Percentiles rank a stretch among this genome's conserved stretches.
Evolutionary conservation across 2,888 invertebrate species (phyloP).

Genomic region (Scaptomyza flava): DNA sequence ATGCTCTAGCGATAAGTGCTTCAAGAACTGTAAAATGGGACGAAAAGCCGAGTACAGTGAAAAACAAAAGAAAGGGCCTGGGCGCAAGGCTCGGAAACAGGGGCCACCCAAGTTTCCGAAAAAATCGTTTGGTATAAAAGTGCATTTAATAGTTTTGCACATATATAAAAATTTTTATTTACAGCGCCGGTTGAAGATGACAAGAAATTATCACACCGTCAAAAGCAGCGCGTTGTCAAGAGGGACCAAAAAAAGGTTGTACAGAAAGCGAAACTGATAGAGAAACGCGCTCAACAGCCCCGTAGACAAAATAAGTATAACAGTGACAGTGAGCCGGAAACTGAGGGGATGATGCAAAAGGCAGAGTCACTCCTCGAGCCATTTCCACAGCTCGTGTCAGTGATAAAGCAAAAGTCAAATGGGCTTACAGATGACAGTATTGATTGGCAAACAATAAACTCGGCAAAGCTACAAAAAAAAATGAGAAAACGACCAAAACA

Average conservation of each 20-base stretch:
- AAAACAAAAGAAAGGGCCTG: constrained; percentile 92
- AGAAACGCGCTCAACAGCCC: constrained; percentile 47
- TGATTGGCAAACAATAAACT: constrained; percentile 87
- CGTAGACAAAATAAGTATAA: constrained; percentile 74
- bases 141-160: background rate
- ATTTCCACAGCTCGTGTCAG: constrained; percentile 48
- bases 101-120: constrained; percentile 88
- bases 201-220: constrained; percentile 88
- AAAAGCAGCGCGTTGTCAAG: constrained; percentile 88
- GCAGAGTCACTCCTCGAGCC: constrained; percentile 67
- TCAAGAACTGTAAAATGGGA: constrained; percentile 86
- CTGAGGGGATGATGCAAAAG: constrained; percentile 53
- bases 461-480: constrained; percentile 83
- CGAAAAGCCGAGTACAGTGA: constrained; percentile 93
- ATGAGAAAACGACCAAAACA: constrained; percentile 37
- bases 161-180: constrained; percentile 13
- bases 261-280: constrained; percentile 75
- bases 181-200: constrained; percentile 84
- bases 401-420: constrained; percentile 61
- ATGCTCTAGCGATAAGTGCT: constrained; percentile 13
- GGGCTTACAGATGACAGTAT: constrained; percentile 90
- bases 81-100: constrained; percentile 94
- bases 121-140: constrained; percentile 79
- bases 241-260: constrained; percentile 86
- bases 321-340: constrained; percentile 78